Conservation (phyloP, 2,888 invertebrate genomes). For the Ecliptopera silaceata region DNA sequence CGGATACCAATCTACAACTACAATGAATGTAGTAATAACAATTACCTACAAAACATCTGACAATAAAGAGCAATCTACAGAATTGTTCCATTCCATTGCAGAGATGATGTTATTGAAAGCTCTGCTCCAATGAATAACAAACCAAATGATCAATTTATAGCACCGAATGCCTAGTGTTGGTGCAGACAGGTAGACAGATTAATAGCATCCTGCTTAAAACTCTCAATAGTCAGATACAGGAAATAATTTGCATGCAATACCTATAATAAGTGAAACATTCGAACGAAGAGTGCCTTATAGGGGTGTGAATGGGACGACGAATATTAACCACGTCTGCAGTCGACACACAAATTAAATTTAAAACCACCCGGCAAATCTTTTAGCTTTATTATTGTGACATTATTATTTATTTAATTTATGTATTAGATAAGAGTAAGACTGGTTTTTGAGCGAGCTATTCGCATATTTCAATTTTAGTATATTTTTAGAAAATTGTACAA, state of each 20-base stretch:
- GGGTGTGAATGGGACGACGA: constrained; percentile 6
- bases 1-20: too few relatives aligned
- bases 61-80: too few relatives aligned
- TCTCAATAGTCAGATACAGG: constrained; percentile 19
- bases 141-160: not conserved
- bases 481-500: too few relatives aligned
- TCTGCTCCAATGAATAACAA: not conserved
- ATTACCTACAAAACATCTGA: too few relatives aligned
- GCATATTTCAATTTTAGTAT: too few relatives aligned
- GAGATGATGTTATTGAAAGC: not conserved
- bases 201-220: constrained; percentile 16
- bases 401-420: too few relatives aligned
- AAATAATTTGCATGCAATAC: constrained; percentile 24
- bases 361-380: too few relatives aligned
- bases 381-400: too few relatives aligned
- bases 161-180: constrained; percentile 1
- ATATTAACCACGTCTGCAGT: not conserved
- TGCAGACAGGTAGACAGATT: constrained; percentile 2
- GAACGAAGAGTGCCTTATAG: constrained; percentile 16
- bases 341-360: not conserved
- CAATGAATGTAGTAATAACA: too few relatives aligned
- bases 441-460: too few relatives aligned
- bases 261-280: constrained; percentile 8
- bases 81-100: not conserved
- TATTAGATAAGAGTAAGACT: too few relatives aligned